A percentile compares a stretch with the other conserved stretches of the same genome.
These are phyloP conservation scores for Rhea pennata DNA, from an alignment of 2,113 vertebrate genomes.

Conservation along the genomic window DNA sequence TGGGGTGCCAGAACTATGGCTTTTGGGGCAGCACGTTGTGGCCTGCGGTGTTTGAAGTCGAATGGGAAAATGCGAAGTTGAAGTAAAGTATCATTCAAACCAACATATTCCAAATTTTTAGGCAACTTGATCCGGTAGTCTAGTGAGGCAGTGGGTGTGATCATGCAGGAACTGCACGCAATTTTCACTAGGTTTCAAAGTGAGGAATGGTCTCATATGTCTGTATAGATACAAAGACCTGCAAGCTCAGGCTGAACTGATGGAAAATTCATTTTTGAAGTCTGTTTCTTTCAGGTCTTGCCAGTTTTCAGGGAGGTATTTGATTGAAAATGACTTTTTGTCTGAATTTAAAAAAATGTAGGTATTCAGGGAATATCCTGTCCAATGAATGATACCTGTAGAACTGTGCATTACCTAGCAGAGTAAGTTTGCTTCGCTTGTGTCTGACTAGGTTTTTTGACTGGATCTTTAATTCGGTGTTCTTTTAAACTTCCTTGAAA, in stretches of 20 bases:
- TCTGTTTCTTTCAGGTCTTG: background rate
- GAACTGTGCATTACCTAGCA: background rate
- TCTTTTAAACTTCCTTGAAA: background rate
- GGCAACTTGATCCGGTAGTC: background rate
- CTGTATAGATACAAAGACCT: background rate
- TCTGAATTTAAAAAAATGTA: background rate
- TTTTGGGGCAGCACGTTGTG: background rate
- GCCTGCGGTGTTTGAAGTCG: background rate
- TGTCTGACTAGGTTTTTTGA: background rate
- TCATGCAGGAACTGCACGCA: no score
- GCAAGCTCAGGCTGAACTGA: background rate
- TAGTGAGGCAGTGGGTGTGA: background rate
- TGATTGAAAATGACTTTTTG: background rate
- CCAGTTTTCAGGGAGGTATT: background rate
- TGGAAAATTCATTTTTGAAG: background rate
- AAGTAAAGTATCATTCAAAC: background rate
- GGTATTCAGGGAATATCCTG: background rate
- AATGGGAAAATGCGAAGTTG: background rate
- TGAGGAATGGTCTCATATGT: background rate
- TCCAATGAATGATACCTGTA: background rate
- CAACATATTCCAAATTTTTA: background rate
- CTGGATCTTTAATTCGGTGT: background rate
- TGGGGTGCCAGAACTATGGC: background rate
- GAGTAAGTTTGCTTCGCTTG: background rate
- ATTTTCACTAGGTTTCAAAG: background rate